Base-by-base conservation (phyloP, 2,113 vertebrate species). In the Hydrolagus affinis region DNA sequence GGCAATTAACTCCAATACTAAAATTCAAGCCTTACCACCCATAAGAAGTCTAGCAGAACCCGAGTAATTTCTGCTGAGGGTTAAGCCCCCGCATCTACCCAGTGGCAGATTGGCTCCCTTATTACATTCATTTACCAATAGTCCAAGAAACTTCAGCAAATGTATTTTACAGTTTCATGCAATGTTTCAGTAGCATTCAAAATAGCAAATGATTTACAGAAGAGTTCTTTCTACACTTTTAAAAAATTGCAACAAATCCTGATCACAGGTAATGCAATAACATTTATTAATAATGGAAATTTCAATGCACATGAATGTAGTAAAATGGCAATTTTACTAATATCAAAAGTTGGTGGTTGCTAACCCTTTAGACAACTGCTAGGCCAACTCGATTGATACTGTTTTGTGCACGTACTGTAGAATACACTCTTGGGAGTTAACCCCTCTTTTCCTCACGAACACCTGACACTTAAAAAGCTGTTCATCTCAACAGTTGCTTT, bases 111-210 rank as follows among this genome's bases (percentile, higher is more conserved):
- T 3, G 44, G 6, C 44, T 6, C 44, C 44, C 1, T 44, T 44
- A 44, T 44, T 44, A 44, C 44, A 44, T 44, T 44, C 44, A 44
- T 6, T 44, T 44, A 44, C 44, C 44, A 44, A 44, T 6, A 44
- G 44, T 44, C 44, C 44, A 44, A 44, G 44, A 44, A 44, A 44
- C 19, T 66, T 66, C 66, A 66, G 25, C 15, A 66, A 66, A 32
- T 66, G 32, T 66, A 83, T 83, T 68, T 66, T 66, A 75, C 73
- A 83, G n/a, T 78, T 78, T 62, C n/a, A 78, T 60, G 25, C 1
- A 83, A 10, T 83, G 17, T 64, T 83, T 17, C 64, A 66, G 25
- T 80, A 14, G 11, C 59, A 80, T 30, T 21, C 76, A 62, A 21
- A 23, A 64, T 64, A n/a, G 62, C 23, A 83, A 60, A 30, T 32